Evolutionary conservation across 2,888 invertebrate species (phyloP).

Genomic region (Norana najaformis): DNA sequence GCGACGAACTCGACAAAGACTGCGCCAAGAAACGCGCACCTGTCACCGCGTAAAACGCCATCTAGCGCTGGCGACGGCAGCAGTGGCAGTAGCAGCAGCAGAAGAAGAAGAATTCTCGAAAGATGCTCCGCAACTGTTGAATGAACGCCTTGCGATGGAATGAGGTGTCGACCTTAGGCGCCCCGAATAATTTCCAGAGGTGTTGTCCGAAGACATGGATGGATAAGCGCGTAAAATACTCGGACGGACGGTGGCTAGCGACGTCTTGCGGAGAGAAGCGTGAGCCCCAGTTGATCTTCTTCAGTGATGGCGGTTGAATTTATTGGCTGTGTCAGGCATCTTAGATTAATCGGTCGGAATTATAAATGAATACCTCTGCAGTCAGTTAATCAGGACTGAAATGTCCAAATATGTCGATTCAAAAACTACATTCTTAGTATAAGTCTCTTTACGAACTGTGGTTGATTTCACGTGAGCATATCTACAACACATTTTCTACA

Average conservation of each 20-base stretch:
- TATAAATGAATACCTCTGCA: not conserved
- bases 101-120: not conserved
- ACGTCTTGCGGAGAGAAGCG: not conserved
- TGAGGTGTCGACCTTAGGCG: not conserved
- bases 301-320: not conserved
- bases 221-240: too few species aligned
- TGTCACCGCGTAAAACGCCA: constrained; percentile 1
- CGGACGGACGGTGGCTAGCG: not conserved
- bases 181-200: not conserved
- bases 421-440: not conserved
- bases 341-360: not conserved
- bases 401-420: not conserved
- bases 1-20: not conserved
- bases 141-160: not conserved
- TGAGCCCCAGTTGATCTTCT: not conserved
- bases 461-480: not conserved
- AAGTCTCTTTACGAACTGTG: not conserved
- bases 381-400: not conserved
- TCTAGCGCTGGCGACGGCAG: not conserved
- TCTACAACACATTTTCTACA: not conserved
- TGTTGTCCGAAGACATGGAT: too few species aligned
- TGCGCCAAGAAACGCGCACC: not conserved
- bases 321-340: not conserved
- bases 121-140: not conserved
- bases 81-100: not conserved